Base-by-base conservation (phyloP, 1,140 invertebrate species). In the Episyrphus balteatus region DNA sequence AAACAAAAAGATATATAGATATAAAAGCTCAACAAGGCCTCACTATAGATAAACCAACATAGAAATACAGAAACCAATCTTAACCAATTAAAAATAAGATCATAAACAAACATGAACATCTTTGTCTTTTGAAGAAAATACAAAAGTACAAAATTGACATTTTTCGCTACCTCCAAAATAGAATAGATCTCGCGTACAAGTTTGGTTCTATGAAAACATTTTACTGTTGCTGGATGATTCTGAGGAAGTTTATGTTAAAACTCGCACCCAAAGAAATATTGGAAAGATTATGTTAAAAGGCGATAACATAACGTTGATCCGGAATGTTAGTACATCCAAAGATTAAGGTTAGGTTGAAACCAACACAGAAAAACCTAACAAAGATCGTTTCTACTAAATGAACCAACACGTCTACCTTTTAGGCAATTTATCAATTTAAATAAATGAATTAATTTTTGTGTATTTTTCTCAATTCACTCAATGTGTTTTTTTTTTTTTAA, bases 151-250 rank as follows among this genome's bases (percentile, higher is more conserved):
- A 73, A 97, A 97, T 95, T 48, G n/a, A n/a, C n/a, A 93, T 94
- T 57, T 94, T 94, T 69, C 77, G 91, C 58, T 92, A 88, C 67
- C 73, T 96, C 42, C 92, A 98, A 75, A 92, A 90, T 59, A n/a
- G n/a, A n/a, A n/a, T n/a, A 78, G 93, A 53, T 91, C 93, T 37
- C 75, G 89, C 59, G 92, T 99, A n/a, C 89, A 94, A 75, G 91
- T 98, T 44, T 98, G 95, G 95, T 73, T 98, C 9, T 98, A 99
- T 69, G 96, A 99, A 71, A 99, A 98, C 73, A 99, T 99, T 96
- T 99, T 99, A 65, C 74, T 99, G 48, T 95, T 99, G 18, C 72
- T 99, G 63, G 95, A 98, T 67, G 93, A 98, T 55, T 93, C 94
- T 2, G 93, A 96, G 69, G 96, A 99, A 73, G 84, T 92, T 53